A percentile compares a stretch with the other conserved stretches of the same genome.
phyloP scores from a whole-genome alignment of 1,140 invertebrate genomes.

The Drosophila melanica region DNA sequence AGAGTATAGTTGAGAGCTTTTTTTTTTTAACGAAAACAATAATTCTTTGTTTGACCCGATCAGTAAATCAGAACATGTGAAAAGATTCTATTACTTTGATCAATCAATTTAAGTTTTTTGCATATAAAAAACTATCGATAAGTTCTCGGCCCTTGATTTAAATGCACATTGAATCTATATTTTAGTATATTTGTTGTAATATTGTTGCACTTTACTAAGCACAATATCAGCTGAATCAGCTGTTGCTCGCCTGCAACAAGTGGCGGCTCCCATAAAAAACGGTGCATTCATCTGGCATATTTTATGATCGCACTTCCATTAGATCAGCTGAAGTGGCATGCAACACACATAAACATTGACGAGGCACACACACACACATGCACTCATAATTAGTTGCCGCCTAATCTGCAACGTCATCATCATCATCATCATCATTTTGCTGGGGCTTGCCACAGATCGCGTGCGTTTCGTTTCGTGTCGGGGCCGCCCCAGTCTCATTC shows the following conservation, averaged over 20 bases:
- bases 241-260: constrained; percentile 6
- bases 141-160: too few species aligned
- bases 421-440: constrained; percentile 30
- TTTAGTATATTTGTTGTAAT: too few species aligned
- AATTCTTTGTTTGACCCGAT: too few species aligned
- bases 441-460: constrained; percentile 49
- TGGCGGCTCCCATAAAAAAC: background rate
- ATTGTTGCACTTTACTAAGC: too few species aligned
- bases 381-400: constrained; percentile 67
- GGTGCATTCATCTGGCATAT: background rate
- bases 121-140: too few species aligned
- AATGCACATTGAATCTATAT: too few species aligned
- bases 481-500: constrained; percentile 30
- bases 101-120: too few species aligned
- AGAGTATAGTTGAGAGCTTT: too few species aligned
- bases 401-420: constrained; percentile 63
- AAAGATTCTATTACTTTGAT: too few species aligned
- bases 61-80: too few species aligned
- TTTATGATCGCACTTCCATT: constrained; percentile 47
- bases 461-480: constrained; percentile 53
- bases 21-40: too few species aligned
- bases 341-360: constrained; percentile 13
- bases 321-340: constrained; percentile 37
- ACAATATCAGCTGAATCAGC: constrained; percentile 7
- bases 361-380: constrained; percentile 8